phyloP scores from a whole-genome alignment of 2,888 invertebrate species.

The Tipula unca region DNA sequence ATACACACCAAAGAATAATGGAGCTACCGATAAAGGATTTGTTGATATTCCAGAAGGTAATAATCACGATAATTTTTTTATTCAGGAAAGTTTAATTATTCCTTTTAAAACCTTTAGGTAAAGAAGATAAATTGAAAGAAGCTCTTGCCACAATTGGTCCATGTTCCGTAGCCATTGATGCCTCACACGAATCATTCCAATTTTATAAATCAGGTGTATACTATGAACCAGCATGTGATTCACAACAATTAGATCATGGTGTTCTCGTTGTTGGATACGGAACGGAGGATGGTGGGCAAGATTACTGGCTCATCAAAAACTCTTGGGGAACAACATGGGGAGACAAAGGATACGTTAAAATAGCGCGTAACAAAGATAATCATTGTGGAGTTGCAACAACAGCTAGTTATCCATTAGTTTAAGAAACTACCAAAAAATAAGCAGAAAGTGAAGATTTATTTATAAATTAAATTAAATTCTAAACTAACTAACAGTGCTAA shows the following conservation, averaged over 20 bases:
- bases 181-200: constrained; percentile 75
- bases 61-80: neutral
- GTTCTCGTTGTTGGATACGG: constrained; percentile 40
- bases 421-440: constrained; percentile 28
- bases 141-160: constrained; percentile 82
- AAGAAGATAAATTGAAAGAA: constrained; percentile 60
- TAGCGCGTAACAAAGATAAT: constrained; percentile 75
- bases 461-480: neutral
- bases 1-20: constrained; percentile 55
- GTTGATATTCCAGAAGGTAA: constrained; percentile 64
- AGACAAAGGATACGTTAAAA: constrained; percentile 74
- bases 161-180: constrained; percentile 82
- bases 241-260: constrained; percentile 71
- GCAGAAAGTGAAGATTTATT: neutral
- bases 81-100: neutral
- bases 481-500: neutral
- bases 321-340: constrained; percentile 70
- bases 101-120: neutral
- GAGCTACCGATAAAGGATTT: constrained; percentile 74
- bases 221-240: constrained; percentile 67
- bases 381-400: constrained; percentile 78
- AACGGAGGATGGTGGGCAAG: constrained; percentile 40
- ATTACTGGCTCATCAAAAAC: constrained; percentile 66
- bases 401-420: constrained; percentile 81
- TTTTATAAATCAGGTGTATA: constrained; percentile 76